Evolutionary conservation across 2,888 invertebrate genomes (phyloP), one percentile per base, ranked within the genome.

Genomic region (Strigamia transsilvanica): DNA sequence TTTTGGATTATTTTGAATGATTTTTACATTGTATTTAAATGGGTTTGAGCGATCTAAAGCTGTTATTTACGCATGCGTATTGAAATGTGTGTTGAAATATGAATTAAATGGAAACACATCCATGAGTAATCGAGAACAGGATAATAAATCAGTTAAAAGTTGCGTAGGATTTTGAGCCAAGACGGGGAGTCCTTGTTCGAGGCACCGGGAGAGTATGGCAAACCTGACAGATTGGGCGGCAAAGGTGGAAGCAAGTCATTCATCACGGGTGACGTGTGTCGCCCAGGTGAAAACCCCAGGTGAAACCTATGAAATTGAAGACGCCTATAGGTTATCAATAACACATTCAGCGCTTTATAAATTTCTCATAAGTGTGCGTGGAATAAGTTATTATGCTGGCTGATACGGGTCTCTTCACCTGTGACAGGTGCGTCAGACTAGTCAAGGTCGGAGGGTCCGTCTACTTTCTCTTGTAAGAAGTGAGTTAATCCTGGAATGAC

Each of bases 201-300:
- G 73, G 73, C 73, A 73, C 73, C 15, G 73, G 73, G 9, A 73
- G 27, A 73, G 5, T 73, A 32, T 73, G 32, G 32, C 73, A 73
- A 73, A 73, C 56, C 32, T 73, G 73, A 73, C 73, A 73, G 73
- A 73, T 73, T 73, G 73, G 73, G 73, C 73, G 73, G 73, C 32
- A 73, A 73, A 73, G 73, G 73, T 73, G 73, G 73, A 32, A 73
- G 73, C 32, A 32, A 73, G 27, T 73, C 73, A 73, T 73, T 73
- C n/a, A 73, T 73, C 73, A 73, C 27, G 32, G 73, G 32, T 73
- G 73, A 73, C 73, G 27, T 73, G 73, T 73, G 73, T 73, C 73
- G 73, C 73, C 73, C 73, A 73, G 73, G 73, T 73, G 73, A 73
- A 73, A 73, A 32, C 27, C 73, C 66, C 73, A 73, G 73, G 73